Evolutionary conservation across 2,797 vertebrate species (phyloP).

Genomic region (Peromyscus melanophrys): DNA sequence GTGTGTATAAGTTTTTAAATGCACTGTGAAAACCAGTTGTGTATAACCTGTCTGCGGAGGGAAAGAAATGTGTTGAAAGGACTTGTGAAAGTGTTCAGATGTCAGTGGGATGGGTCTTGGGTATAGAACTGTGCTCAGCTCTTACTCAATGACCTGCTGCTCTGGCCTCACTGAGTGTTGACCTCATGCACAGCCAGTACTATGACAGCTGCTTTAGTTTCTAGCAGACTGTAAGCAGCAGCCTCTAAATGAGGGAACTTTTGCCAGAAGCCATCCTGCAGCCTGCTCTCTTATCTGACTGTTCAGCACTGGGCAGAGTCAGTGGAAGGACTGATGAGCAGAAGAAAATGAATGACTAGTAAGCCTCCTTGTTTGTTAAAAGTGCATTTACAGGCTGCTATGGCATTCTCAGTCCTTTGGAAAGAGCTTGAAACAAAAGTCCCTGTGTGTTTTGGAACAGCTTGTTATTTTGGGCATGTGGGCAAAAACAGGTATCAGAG

Average conservation of each 20-base stretch:
- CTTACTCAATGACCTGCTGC: not conserved
- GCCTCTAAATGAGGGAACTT: not conserved
- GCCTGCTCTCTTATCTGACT: not conserved
- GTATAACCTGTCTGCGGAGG: not conserved
- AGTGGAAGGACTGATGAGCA: not conserved
- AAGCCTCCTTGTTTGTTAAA: not conserved
- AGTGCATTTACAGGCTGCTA: not conserved
- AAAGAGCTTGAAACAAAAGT: conserved; percentile 37
- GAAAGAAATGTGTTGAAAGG: not conserved
- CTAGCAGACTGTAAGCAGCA: not conserved
- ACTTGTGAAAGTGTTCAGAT: not conserved
- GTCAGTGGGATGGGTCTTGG: not conserved
- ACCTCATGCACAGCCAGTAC: not conserved
- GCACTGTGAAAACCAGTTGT: not conserved
- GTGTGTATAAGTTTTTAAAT: not conserved
- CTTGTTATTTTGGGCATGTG: not conserved
- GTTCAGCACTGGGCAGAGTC: not conserved
- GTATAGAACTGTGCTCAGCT: not conserved
- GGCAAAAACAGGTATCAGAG: not conserved
- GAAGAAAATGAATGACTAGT: not conserved
- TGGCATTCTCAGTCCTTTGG: not conserved
- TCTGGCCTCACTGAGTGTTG: not conserved
- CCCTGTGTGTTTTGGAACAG: not conserved
- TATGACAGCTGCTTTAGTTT: not conserved
- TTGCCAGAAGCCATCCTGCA: not conserved